Conservation (phyloP, 1,140 invertebrate genomes). For the honey bee (Apis mellifera) region DNA sequence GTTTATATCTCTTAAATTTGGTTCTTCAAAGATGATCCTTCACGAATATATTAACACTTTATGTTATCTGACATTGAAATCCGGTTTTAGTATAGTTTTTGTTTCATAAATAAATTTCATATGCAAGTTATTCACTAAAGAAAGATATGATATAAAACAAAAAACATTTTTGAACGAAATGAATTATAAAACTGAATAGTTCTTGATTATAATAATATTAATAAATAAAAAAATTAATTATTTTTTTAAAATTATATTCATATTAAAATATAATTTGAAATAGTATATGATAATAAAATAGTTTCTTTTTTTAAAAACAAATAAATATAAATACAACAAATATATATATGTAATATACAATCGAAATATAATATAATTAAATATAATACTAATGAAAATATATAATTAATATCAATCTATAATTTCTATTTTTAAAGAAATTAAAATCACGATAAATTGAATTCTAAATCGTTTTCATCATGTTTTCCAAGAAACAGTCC, state of each 20-base stretch:
- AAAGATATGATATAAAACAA: neutral
- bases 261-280: too few species aligned
- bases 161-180: neutral
- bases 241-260: too few species aligned
- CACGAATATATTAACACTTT: neutral
- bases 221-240: too few species aligned
- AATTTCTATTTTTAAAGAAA: neutral
- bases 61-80: neutral
- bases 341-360: too few species aligned
- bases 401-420: neutral
- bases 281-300: too few species aligned
- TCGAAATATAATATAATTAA: too few species aligned
- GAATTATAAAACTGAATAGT: neutral
- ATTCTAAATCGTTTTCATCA: slow-evolving; percentile 2
- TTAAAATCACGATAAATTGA: neutral
- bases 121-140: neutral
- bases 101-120: neutral
- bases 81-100: slow-evolving; percentile 14
- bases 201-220: neutral
- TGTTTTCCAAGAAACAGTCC: slow-evolving; percentile 26
- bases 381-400: neutral
- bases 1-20: too few species aligned
- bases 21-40: too few species aligned
- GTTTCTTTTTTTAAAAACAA: too few species aligned
- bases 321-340: too few species aligned